These are phyloP conservation scores for Elaphurus davidianus DNA, from an alignment of 2,113 vertebrate species.

Conservation along the genomic window DNA sequence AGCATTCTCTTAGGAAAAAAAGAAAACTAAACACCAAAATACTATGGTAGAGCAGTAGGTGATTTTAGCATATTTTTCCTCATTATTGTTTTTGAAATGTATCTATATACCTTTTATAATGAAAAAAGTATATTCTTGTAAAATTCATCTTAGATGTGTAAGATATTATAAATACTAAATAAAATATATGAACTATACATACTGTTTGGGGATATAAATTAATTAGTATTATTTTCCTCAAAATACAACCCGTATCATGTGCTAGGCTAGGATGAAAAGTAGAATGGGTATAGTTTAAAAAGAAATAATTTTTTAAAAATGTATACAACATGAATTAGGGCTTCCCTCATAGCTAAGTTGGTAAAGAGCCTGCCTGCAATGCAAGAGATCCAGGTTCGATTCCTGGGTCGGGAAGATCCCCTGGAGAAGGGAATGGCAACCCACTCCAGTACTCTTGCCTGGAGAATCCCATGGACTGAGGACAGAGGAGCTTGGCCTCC, in stretches of 20 bases:
- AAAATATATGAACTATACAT: background rate
- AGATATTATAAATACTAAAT: background rate
- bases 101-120: background rate
- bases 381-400: background rate
- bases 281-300: background rate
- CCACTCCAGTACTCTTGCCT: background rate
- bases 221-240: conserved; percentile 1
- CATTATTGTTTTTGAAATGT: background rate
- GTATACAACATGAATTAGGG: background rate
- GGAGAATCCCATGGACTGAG: background rate
- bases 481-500: background rate
- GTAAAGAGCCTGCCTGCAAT: background rate
- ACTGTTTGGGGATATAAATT: background rate
- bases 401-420: background rate
- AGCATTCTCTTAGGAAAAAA: background rate
- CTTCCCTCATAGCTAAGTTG: background rate
- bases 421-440: background rate
- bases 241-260: background rate
- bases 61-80: background rate
- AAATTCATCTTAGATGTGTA: background rate
- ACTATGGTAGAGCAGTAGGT: background rate
- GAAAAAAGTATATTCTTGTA: background rate
- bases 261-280: background rate
- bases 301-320: background rate
- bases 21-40: background rate